A percentile compares a stretch with the other conserved stretches of the same genome.
phyloP scores from a whole-genome alignment of 64 coral and sea anemone genomes.

The Cladopsammia gracilis region DNA sequence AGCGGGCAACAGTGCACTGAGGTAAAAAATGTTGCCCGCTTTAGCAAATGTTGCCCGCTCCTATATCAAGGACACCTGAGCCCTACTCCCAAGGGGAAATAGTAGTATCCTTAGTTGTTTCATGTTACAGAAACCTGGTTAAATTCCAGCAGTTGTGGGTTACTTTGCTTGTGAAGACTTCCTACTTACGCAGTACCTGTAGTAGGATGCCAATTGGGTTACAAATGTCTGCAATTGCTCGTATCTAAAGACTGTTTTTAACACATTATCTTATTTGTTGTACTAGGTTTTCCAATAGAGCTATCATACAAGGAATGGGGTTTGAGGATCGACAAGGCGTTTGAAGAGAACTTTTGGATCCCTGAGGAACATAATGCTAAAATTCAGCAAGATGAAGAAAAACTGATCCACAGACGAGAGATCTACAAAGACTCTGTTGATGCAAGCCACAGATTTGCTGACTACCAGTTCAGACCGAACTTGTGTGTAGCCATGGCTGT shows the following conservation, averaged over 20 bases:
- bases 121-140: no score
- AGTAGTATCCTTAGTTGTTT: no score
- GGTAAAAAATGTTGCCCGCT: no score
- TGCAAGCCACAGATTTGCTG: slow-evolving; percentile 80
- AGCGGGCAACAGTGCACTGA: no score
- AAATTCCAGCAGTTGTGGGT: no score
- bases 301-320: slow-evolving; percentile 90
- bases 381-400: slow-evolving; percentile 44
- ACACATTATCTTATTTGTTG: neutral
- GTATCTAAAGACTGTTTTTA: neutral
- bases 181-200: no score
- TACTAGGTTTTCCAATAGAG: slow-evolving; percentile 62
- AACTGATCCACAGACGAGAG: slow-evolving; percentile 81
- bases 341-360: slow-evolving; percentile 94
- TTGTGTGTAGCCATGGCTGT: slow-evolving; percentile 94
- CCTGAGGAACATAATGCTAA: slow-evolving; percentile 52
- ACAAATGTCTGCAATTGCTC: no score
- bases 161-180: no score
- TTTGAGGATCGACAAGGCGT: slow-evolving; percentile 66
- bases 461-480: slow-evolving; percentile 97
- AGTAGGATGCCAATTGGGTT: no score
- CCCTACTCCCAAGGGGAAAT: no score
- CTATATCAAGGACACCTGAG: no score
- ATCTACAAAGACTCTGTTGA: slow-evolving; percentile 95
- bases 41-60: no score